Evolutionary conservation across 2,113 vertebrate genomes (phyloP).

Genomic region (Casuarius casuarius): DNA sequence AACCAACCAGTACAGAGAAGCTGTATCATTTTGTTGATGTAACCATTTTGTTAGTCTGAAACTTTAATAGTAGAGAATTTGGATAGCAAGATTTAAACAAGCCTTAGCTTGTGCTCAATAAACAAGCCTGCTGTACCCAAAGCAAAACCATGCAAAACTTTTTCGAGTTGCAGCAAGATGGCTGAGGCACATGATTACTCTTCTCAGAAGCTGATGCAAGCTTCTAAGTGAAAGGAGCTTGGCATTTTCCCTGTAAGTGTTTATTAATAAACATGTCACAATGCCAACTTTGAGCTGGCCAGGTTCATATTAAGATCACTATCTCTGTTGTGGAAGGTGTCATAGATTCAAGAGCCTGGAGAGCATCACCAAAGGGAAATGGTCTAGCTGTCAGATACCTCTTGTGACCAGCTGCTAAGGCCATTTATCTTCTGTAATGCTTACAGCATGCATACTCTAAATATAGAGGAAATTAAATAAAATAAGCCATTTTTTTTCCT

Average conservation of each 20-base stretch:
- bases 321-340: neutral
- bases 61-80: conserved; percentile 19
- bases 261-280: neutral
- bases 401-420: neutral
- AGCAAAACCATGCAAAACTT: conserved; percentile 3
- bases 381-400: neutral
- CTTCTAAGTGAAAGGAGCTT: neutral
- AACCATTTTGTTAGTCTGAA: too few relatives aligned
- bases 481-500: neutral
- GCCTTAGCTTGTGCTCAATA: conserved; percentile 44
- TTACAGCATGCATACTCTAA: neutral
- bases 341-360: neutral
- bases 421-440: neutral
- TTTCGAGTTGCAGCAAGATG: neutral
- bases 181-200: neutral
- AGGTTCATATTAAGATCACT: too few relatives aligned
- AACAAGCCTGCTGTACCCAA: conserved; percentile 49
- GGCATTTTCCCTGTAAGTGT: neutral
- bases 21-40: conserved; percentile 16
- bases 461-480: neutral
- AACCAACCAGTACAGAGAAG: neutral
- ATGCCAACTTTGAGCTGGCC: neutral
- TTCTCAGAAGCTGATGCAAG: neutral
- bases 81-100: conserved; percentile 50
- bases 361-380: neutral